These are phyloP conservation scores for Thalassophryne amazonica DNA, from an alignment of 2,797 vertebrate species.

Conservation along the genomic window DNA sequence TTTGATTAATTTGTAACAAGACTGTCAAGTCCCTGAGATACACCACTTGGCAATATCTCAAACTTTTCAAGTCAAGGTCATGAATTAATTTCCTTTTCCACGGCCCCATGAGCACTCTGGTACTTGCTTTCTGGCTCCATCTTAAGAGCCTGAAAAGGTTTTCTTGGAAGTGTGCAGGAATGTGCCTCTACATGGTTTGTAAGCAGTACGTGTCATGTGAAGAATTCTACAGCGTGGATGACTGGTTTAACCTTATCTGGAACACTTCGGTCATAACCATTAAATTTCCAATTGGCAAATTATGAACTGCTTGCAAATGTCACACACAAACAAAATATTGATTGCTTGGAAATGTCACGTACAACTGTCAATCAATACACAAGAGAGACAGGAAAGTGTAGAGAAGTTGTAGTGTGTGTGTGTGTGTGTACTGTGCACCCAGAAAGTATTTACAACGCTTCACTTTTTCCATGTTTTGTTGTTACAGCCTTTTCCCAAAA, in stretches of 20 bases:
- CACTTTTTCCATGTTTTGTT: too few species aligned
- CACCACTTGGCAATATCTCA: constrained; percentile 8
- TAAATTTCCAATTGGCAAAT: constrained; percentile 48
- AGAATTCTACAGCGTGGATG: constrained; percentile 50
- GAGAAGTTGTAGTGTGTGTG: constrained; percentile 4
- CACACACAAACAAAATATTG: constrained; percentile 62
- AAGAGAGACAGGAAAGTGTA: constrained; percentile 5
- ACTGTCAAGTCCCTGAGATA: constrained; percentile 9
- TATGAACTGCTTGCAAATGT: constrained; percentile 65
- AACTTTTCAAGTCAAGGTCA: constrained; percentile 47
- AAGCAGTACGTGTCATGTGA: constrained; percentile 44
- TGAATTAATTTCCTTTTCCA: constrained; percentile 51
- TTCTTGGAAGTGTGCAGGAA: constrained; percentile 18
- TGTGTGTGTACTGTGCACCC: too few species aligned
- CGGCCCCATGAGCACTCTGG: constrained; percentile 31
- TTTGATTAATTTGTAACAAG: constrained; percentile 40
- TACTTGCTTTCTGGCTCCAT: constrained; percentile 31
- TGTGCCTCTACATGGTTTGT: constrained; percentile 13
- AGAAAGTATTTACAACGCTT: too few species aligned
- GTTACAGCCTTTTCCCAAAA: too few species aligned
- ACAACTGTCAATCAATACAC: constrained; percentile 21
- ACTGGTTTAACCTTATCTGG: constrained; percentile 53
- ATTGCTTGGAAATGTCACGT: constrained; percentile 65
- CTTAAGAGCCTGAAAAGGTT: constrained; percentile 30
- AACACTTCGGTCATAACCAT: constrained; percentile 48